Evolutionary conservation across 2,888 invertebrate species (phyloP), one percentile per base, ranked within the genome.

Genomic region (Lepidocyrtoides sp.): DNA sequence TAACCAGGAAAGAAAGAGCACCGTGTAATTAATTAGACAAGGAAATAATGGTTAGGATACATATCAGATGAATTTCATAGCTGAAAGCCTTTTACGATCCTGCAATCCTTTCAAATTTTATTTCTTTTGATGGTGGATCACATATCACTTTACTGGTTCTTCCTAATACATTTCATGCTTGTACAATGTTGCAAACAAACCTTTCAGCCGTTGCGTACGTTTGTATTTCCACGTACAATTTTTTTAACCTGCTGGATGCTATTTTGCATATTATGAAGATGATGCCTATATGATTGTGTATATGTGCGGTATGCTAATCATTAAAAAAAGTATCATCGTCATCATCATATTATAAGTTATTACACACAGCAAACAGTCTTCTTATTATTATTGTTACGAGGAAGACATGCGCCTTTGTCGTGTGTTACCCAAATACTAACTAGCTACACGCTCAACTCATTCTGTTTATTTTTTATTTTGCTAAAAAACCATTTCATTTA

Each of bases 21-120:
- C 51, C 90, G 85, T 90, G 90, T 90, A 90, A 90, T 90, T 90
- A 85, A 90, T 90, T 90, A 90, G 85, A 90, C 90, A 90, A 90
- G 90, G 90, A 90, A 85, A 90, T 90, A 79, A 66, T 89, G 69
- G 89, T 77, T 32, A 83, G 89, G 17, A 41, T 48, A 57, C 29
- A 57, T 63, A 77, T 75, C 84, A 89, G 82, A 89, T 63, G 77
- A 83, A 83, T 83, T 89, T 89, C 51, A 48, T 75, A 66, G 63
- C 66, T 66, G 75, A 84, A 51, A 75, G 60, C 41, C 44, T 75
- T 82, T 89, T 83, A 82, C 69, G 81, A 79, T 51, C 60, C 66
- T 69, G n/a, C 29, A 77, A 69, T 81, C 88, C 81, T 88, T 88
- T 81, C 81, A 60, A 81, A 81, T 60, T 60, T 32, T 17, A 81